phyloP scores from a whole-genome alignment of 1,140 invertebrate genomes.

The Bactericera cockerelli region DNA sequence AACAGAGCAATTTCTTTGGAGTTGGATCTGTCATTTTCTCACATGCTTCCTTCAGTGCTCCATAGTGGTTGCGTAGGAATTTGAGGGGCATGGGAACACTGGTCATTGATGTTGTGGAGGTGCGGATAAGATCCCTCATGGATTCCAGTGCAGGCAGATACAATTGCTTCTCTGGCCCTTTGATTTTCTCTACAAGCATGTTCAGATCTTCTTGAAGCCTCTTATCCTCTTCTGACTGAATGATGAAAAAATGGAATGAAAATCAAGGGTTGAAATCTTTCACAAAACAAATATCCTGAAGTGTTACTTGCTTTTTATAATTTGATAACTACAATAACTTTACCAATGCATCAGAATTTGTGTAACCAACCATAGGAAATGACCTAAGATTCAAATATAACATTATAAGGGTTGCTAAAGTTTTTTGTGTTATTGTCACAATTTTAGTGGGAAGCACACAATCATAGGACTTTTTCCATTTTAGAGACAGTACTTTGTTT shows the following conservation, averaged over 20 bases:
- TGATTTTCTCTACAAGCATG: slow-evolving; percentile 73
- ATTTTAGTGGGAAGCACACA: too few species aligned
- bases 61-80: slow-evolving; percentile 89
- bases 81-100: slow-evolving; percentile 98
- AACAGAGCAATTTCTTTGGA: slow-evolving; percentile 70
- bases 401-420: too few species aligned
- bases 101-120: slow-evolving; percentile 98
- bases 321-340: too few species aligned
- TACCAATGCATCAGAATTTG: too few species aligned
- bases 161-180: slow-evolving; percentile 59
- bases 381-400: too few species aligned
- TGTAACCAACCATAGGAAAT: too few species aligned
- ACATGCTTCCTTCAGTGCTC: slow-evolving; percentile 75
- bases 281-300: too few species aligned
- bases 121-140: slow-evolving; percentile 72
- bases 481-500: too few species aligned
- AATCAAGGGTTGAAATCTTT: neutral
- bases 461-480: too few species aligned
- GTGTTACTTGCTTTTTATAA: too few species aligned
- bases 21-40: slow-evolving; percentile 58
- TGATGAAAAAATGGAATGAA: slow-evolving; percentile 7
- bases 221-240: slow-evolving; percentile 82
- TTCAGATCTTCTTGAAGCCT: slow-evolving; percentile 87
- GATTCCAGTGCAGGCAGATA: slow-evolving; percentile 72
- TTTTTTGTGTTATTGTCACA: too few species aligned